Evolutionary conservation across 2,797 vertebrate genomes (phyloP), one percentile per base, ranked within the genome.

Genomic region (Betta splendens): DNA sequence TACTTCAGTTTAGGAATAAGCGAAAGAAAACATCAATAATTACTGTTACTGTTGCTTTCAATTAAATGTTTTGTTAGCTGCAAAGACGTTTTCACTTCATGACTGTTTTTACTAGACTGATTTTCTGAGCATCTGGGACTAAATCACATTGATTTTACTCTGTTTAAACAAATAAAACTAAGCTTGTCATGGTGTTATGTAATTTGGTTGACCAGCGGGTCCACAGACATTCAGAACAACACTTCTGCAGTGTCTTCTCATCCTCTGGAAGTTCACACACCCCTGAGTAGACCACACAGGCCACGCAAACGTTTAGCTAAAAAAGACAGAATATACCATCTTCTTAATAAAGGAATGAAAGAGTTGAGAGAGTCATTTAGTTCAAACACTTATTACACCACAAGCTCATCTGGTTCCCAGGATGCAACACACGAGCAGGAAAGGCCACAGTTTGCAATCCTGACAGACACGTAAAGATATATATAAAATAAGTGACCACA

Each of bases 401-500:
- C 40, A 4, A 73, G 74, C 64, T 72, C 44, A 67, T 77, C 68
- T 74, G 55, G 70, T 69, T 77, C 56, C 79, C 73, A 63, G 75
- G 72, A 71, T 55, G 77, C 71, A 79, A 84, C 75, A 81, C 76
- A 74, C 87, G 89, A 90, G 88, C 87, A 90, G 83, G 81, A 81
- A 83, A 15, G 75, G 80, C 74, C 72, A 53, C 45, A 54, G 81
- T 85, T 89, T 78, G 83, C 88, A 90, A 91, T 91, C 89, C 85
- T 87, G 79, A 73, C 44, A 68, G 77, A 74, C 80, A 76, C 81
- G 80, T 87, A 80, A 75, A 86, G 77, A 87, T 80, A 83, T 75
- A 81, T 56, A 73, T 53, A 66, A 33, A 69, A 63, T 63, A 64
- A 80, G 71, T 56, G 67, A 38, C 66, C 50, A 64, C 77, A 84